Evolutionary conservation across 92 coral and sea anemone genomes (phyloP), one percentile per base, ranked within the genome.

Genomic region (Blastomussa wellsi): DNA sequence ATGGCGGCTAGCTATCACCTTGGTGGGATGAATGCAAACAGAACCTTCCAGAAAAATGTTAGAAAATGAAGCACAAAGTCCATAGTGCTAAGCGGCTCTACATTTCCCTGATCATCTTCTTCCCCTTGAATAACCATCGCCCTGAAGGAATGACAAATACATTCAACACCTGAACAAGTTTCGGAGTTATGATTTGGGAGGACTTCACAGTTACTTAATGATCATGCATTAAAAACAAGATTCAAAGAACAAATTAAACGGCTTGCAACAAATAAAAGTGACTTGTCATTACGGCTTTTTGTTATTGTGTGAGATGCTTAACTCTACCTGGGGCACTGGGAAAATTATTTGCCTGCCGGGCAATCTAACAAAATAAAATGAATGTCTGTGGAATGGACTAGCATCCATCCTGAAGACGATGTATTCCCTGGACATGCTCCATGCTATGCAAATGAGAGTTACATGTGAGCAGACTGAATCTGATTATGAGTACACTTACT

Each of bases 21-120:
- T 76, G 96, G 95, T 8, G 98, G 98, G 60, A 94, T 92, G 39
- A 94, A 94, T 22, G 98, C 92, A 53, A 94, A 94, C 24, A 94
- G 89, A 80, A 94, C 94, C 83, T 94, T 94, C 95, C 98, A 94
- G 81, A 90, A 90, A 71, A 94, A 84, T 15, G 98, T 94, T n/a
- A 94, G 87, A 75, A 94, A 90, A 88, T 94, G 98, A 24, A 94
- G 89, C 16, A 88, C 51, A 85, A 92, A 94, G 79, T 94, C 98
- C 69, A 87, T 71, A 16, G 79, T 55, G 10, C 93, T 89, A 12
- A 92, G 91, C 7, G 98, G 98, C 31, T 88, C 88, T 31, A 71
- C 81, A 37, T 74, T 89, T 24, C 98, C 98, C 17, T 92, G 82
- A 20, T 86, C 92, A 77, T 92, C 90, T 65, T 94, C 95, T 51